Base-by-base conservation (phyloP, 92 coral and sea anemone species). In the Bergia sp. region DNA sequence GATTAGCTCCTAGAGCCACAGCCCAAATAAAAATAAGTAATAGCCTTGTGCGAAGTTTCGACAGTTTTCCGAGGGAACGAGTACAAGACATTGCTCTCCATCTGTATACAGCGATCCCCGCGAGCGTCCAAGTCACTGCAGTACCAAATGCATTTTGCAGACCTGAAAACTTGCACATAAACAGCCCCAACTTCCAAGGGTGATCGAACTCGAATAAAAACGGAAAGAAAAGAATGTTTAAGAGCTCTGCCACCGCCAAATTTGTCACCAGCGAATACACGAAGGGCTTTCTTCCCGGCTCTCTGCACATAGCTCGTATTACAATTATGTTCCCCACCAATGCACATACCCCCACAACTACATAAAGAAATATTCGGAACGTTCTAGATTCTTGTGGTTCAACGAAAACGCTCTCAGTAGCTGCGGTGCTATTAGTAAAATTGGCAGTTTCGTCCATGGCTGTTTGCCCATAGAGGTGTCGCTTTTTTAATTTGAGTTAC, bases 151-250 rank as follows among this genome's bases (percentile, higher is more conserved):
- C 29, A 49, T 44, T 78, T 47, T 78, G 82, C 65, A 78, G 42
- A 12, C 57, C 57, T 16, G 82, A 16, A 78, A 78, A 49, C 58
- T 78, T 78, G 37, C 82, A 78, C 82, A 78, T 78, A 49, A 78
- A 78, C 7, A 12, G 15, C 15, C 82, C 82, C 57, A 78, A 47
- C 61, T 29, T 78, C 82, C 82, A 78, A 8, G 82, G 38, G 15
- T 45, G 38, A 29, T 78, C 55, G 40, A 43, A n/a, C 38, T 78
- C 64, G 65, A 78, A 78, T 8, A 44, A 11, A 78, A 78, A 78
- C 16, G 82, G 82, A 37, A 78, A 78, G 61, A 78, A 78, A 49
- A 78, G 64, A 7, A 64, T 78, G 82, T 16, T 45, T 6, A 78
- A 21, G 5, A 78, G 61, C 57, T 78, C 82, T 7, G 82, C 65